A percentile compares a stretch with the other conserved stretches of the same genome.
phyloP scores from a whole-genome alignment of 2,113 vertebrate genomes.

The Climacteris rufus region DNA sequence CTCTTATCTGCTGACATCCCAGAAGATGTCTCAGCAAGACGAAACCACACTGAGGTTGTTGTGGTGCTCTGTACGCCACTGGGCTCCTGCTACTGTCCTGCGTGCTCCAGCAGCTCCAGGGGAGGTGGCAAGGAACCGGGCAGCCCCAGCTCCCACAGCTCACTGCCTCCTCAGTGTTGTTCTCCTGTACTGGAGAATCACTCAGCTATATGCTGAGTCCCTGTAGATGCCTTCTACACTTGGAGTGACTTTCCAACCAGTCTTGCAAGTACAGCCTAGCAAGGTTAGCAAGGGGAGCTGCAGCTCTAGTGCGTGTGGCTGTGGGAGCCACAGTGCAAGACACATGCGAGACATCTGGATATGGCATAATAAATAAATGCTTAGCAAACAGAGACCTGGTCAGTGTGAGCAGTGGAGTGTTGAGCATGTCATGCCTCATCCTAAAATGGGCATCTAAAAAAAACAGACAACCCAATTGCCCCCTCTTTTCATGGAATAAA shows the following conservation, averaged over 20 bases:
- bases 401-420: accelerated
- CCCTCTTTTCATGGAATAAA: background rate
- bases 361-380: background rate
- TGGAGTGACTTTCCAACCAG: background rate
- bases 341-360: accelerated
- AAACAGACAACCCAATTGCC: accelerated
- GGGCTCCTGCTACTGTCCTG: background rate
- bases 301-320: background rate
- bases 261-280: background rate
- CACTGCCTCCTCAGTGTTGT: background rate
- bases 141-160: background rate
- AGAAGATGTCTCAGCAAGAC: background rate
- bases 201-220: background rate
- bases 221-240: background rate
- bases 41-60: accelerated
- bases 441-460: background rate
- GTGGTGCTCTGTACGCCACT: background rate
- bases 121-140: background rate
- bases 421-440: background rate
- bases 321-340: background rate
- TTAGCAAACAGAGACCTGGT: background rate
- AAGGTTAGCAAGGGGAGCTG: background rate
- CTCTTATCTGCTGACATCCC: background rate
- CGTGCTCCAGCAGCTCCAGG: background rate
- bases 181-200: background rate